Conservation (phyloP, 2,113 vertebrate genomes). For the Scatophagus argus region DNA sequence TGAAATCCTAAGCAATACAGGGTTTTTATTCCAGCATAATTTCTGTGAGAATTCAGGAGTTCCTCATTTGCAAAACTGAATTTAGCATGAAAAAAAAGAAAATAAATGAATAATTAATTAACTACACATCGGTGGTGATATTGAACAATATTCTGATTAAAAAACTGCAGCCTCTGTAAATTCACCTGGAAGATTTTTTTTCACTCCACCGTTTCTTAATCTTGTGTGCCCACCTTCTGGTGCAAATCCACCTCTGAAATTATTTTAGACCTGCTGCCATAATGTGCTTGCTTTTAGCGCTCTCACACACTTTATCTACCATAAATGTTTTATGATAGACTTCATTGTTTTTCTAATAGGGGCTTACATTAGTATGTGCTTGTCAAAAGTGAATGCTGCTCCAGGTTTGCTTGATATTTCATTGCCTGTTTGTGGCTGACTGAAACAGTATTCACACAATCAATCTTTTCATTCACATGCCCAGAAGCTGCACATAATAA, state of each 20-base stretch:
- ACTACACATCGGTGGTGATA: background rate
- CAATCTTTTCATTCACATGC: constrained; percentile 80
- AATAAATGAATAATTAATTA: background rate
- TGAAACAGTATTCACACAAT: constrained; percentile 77
- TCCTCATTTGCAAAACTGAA: background rate
- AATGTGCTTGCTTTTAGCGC: constrained; percentile 58
- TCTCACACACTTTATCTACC: constrained; percentile 71
- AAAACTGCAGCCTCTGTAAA: constrained; percentile 10
- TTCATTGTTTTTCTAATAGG: constrained; percentile 78
- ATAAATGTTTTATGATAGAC: constrained; percentile 80
- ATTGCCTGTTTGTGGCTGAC: constrained; percentile 81
- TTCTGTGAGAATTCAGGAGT: background rate
- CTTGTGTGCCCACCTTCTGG: constrained; percentile 12
- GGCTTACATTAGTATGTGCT: constrained; percentile 62
- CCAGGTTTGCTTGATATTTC: constrained; percentile 78
- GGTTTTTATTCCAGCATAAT: background rate
- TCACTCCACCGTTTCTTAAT: constrained; percentile 22
- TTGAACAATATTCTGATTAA: constrained; percentile 40
- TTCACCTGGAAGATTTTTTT: constrained; percentile 15
- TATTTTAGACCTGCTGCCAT: constrained; percentile 55
- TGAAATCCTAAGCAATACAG: background rate
- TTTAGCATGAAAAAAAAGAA: background rate
- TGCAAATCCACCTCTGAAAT: constrained; percentile 58
- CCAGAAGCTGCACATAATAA: constrained; percentile 76
- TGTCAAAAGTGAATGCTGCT: constrained; percentile 75